phyloP scores from a whole-genome alignment of 2,113 vertebrate species.

The Sylvietta virens region DNA sequence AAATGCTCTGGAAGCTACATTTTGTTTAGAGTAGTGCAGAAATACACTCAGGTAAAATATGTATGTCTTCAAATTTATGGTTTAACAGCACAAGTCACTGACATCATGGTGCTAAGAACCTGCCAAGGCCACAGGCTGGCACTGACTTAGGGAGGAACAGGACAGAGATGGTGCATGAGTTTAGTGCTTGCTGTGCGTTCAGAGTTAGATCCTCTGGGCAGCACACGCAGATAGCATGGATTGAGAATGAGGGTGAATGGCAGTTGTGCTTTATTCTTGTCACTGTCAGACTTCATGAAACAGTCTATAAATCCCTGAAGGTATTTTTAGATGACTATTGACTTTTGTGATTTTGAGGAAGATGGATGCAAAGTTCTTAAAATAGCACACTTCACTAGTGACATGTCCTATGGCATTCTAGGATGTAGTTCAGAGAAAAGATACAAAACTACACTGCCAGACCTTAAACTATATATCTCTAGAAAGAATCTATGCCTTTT shows the following conservation, averaged over 20 bases:
- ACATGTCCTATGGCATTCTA: background rate
- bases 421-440: background rate
- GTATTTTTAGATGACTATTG: background rate
- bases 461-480: background rate
- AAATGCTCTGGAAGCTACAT: background rate
- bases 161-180: background rate
- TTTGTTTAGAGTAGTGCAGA: background rate
- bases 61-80: background rate
- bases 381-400: background rate
- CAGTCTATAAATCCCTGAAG: background rate
- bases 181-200: background rate
- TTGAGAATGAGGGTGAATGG: background rate
- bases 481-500: background rate
- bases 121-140: background rate
- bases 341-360: background rate
- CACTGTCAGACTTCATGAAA: background rate
- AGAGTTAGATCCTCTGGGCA: background rate
- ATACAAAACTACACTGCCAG: background rate
- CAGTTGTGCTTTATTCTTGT: background rate
- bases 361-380: background rate
- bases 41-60: background rate
- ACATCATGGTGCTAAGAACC: background rate
- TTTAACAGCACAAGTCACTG: background rate
- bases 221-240: background rate
- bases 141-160: background rate